phyloP scores from a whole-genome alignment of 2,888 invertebrate species.

The Rhyacophila evoluta region DNA sequence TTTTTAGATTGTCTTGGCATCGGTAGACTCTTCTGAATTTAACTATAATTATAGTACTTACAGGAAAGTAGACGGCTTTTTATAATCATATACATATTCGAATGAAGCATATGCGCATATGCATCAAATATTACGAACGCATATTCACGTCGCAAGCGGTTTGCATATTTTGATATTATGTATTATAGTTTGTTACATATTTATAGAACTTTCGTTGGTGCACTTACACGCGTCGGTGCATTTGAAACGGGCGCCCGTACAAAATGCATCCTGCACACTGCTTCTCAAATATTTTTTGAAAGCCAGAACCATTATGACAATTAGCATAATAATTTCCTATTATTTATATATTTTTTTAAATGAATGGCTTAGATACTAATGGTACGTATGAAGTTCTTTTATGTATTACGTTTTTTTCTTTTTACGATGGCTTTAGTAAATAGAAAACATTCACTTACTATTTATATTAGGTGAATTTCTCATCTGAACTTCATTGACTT shows the following conservation, averaged over 20 bases:
- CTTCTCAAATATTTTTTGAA: neutral
- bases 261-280: neutral
- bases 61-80: neutral
- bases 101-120: neutral
- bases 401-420: no score
- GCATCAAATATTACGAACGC: conserved; percentile 1
- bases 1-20: no score
- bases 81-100: neutral
- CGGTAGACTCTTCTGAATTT: no score
- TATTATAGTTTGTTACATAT: neutral
- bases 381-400: no score
- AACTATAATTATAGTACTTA: neutral
- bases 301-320: neutral
- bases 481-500: no score
- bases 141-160: neutral
- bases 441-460: no score
- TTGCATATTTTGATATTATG: neutral
- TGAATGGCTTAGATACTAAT: no score
- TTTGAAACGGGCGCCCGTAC: conserved; percentile 11
- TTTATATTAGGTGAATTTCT: no score
- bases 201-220: neutral
- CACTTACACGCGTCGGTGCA: neutral
- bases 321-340: no score
- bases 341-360: no score
- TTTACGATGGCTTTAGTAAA: no score